Evolutionary conservation across 1,140 invertebrate species (phyloP), one percentile per base, ranked within the genome.

Genomic region (Aphaenogaster rudis): DNA sequence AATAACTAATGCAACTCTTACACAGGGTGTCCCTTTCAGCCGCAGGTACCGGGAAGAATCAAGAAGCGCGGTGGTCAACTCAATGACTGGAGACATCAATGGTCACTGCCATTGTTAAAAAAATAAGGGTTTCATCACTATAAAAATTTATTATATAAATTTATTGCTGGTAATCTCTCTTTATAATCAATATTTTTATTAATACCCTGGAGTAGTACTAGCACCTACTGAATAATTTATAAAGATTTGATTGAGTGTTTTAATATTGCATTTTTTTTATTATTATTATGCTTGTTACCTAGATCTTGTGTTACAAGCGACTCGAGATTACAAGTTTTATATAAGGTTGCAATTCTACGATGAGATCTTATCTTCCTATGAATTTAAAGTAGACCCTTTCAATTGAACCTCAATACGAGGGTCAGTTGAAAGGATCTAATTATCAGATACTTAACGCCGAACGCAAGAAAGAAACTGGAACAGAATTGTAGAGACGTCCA

Each of bases 1-100:
- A 91, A 91, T 91, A 91, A 91, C 90, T 91, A 91, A 91, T 91
- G 90, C 89, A 90, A 88, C 90, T 88, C 90, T 86, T 88, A 88
- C 87, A 74, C 72, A 50, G 54, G 69, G 80, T 84, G 69, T 84
- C 67, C 57, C 52, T 82, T 82, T 74, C 69, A 74, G 28, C 52
- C 42, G 39, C 42, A 21, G 80, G 50, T 61, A 82, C 33, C 52
- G 39, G 17, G 54, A 71, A 74, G 54, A 71, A 74, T 3, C 63
- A 52, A 42, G 61, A 21, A 72, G 52, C 36, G 11, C 5, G 36
- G 11, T 13, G n/a, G 57, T 81, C 66, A 71, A 42, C 82, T 42
- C 71, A 67, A 64, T 42, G 15, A 57, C 52, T 67, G 33, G 50
- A 61, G 39, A 66, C 71, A 50, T 81, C 42, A 67, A 64, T 66